Evolutionary conservation across 2,888 invertebrate genomes (phyloP), one percentile per base, ranked within the genome.

Genomic region (Lepidocyrtinus sp.): DNA sequence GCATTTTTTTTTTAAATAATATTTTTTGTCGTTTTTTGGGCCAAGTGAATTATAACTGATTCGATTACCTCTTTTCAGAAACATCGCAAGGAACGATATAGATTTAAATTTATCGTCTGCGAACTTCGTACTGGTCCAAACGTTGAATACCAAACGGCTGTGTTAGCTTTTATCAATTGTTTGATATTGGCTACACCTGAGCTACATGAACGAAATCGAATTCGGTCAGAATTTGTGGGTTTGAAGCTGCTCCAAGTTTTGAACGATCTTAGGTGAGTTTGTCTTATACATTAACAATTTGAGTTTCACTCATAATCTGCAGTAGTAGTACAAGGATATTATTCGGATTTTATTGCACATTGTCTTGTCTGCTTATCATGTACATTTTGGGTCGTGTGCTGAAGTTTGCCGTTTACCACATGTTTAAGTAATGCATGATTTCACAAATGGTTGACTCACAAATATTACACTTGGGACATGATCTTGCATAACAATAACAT

Each of bases 111-210:
- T 87, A 93, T 98, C 85, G 94, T 98, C 79, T 93, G 94, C 86
- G 98, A 98, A 90, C 91, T 98, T 88, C 93, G 94, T 88, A 92
- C 92, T 87, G 94, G 96, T 45, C 90, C 93, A 71, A 92, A 93
- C 82, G 92, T 94, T 72, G 96, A 96, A 89, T 98, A 98, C 91
- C 95, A 95, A 91, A 96, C 96, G 12, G 95, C 96, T 3, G 90
- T 98, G 86, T 91, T 98, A 88, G 96, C 96, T 75, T 97, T 98
- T 90, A 93, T 98, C 90, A 98, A 98, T 91, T 97, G 97, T 89
- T 93, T 97, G 88, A 95, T 98, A 89, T 95, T 97, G 88, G 96
- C 96, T 21, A 96, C 96, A 12, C 93, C 95, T 64, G 92, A 94
- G 79, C 91, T 97, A 84, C 94, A 95, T 85, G 97, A 97, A 88